A percentile compares a stretch with the other conserved stretches of the same genome.
Evolutionary conservation across 2,888 invertebrate genomes (phyloP).

Genomic region (Cotesia congregata): DNA sequence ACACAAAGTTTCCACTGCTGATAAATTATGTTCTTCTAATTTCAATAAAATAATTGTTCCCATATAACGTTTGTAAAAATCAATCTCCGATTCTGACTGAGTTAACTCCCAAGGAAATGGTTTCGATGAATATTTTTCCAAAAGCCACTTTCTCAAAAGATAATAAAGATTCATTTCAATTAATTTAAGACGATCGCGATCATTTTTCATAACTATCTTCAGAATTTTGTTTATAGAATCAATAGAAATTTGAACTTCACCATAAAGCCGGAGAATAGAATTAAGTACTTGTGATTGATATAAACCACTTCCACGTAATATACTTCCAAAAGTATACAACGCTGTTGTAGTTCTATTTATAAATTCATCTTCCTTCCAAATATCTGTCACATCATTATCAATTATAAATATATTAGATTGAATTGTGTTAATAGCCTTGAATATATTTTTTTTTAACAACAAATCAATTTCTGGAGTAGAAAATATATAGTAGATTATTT

Average conservation of each 20-base stretch:
- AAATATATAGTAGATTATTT: constrained; percentile 66
- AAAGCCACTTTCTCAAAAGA: constrained; percentile 72
- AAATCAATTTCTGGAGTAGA: constrained; percentile 49
- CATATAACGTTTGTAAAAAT: constrained; percentile 70
- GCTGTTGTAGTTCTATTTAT: constrained; percentile 74
- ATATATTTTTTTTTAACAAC: constrained; percentile 59
- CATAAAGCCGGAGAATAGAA: constrained; percentile 72
- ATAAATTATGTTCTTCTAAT: constrained; percentile 63
- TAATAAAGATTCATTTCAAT: constrained; percentile 71
- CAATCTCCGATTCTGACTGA: constrained; percentile 62
- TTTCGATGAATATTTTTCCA: constrained; percentile 65
- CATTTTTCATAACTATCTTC: constrained; percentile 62
- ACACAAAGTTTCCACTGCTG: constrained; percentile 60
- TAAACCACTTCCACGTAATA: constrained; percentile 72
- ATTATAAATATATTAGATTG: constrained; percentile 65
- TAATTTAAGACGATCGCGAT: constrained; percentile 58
- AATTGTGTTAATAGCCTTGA: constrained; percentile 61
- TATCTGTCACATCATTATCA: constrained; percentile 67
- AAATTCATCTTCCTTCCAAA: constrained; percentile 71
- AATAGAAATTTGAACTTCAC: constrained; percentile 70
- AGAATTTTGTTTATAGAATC: constrained; percentile 71
- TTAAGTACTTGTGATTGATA: constrained; percentile 73
- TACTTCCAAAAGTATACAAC: constrained; percentile 73
- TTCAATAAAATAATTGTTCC: constrained; percentile 68
- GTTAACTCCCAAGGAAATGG: constrained; percentile 71